Evolutionary conservation across 2,113 vertebrate genomes (phyloP).

Genomic region (Bubo scandiacus): DNA sequence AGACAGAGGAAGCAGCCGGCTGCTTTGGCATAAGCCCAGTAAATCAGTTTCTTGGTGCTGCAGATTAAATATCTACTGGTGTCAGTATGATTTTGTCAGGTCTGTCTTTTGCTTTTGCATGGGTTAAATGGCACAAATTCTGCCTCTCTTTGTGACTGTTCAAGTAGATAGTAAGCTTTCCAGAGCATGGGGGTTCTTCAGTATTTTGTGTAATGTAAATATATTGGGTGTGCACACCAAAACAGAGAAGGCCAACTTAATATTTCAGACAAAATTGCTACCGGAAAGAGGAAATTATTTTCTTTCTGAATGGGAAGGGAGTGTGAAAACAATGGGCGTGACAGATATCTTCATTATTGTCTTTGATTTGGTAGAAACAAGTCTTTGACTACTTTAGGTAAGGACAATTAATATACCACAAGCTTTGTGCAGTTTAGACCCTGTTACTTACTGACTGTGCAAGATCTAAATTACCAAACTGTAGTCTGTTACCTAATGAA

Average conservation of each 20-base stretch:
- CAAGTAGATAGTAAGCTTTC: not conserved
- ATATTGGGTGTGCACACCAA: not conserved
- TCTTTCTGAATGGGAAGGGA: not conserved
- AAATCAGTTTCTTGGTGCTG: not conserved
- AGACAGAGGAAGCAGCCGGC: not conserved
- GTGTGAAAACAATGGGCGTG: not conserved
- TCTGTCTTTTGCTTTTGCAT: not conserved
- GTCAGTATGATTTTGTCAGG: not conserved
- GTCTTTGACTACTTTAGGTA: not conserved
- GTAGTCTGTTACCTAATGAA: not conserved
- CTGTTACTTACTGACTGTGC: not conserved
- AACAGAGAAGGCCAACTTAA: not conserved
- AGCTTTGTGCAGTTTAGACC: not conserved
- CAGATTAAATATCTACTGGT: not conserved
- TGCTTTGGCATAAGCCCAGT: not conserved
- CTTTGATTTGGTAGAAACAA: not conserved
- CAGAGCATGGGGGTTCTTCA: not conserved
- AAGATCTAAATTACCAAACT: not conserved
- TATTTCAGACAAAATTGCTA: not conserved
- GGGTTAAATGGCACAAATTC: not conserved
- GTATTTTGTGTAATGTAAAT: not conserved
- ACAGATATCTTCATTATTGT: not conserved
- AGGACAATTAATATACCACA: not conserved
- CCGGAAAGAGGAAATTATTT: not conserved
- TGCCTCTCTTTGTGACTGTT: not conserved